These are phyloP conservation scores for Clunio marinus DNA, from an alignment of 2,888 invertebrate species.

Conservation along the genomic window DNA sequence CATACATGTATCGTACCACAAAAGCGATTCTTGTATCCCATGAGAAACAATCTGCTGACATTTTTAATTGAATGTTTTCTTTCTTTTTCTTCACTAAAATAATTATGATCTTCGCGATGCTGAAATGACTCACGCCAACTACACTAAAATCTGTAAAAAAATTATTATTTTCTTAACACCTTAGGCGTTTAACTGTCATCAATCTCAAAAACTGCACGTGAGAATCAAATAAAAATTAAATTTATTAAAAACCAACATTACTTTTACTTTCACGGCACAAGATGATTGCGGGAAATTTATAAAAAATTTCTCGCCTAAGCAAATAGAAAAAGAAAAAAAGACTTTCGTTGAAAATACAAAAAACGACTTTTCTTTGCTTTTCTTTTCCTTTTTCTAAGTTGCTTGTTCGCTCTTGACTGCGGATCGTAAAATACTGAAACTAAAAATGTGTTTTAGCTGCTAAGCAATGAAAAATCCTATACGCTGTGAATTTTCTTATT, in stretches of 20 bases:
- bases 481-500: not conserved
- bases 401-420: constrained; percentile 23
- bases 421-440: constrained; percentile 37
- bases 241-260: too few relatives aligned
- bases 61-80: not conserved
- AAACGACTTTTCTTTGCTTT: not conserved
- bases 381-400: constrained; percentile 10
- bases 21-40: constrained; percentile 82
- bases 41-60: constrained; percentile 53
- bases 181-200: too few relatives aligned
- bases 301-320: too few relatives aligned
- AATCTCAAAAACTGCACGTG: too few relatives aligned
- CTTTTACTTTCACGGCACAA: constrained; percentile 1
- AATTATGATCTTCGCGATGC: not conserved
- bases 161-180: not conserved
- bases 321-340: constrained; percentile 11
- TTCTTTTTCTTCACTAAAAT: not conserved
- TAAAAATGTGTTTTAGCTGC: constrained; percentile 28
- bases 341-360: not conserved
- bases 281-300: too few relatives aligned
- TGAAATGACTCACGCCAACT: not conserved
- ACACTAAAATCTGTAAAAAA: not conserved
- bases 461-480: constrained; percentile 22
- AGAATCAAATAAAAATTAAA: too few relatives aligned
- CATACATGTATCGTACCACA: constrained; percentile 75